phyloP scores from a whole-genome alignment of 2,113 vertebrate species.

The Nothoprocta perdicaria region DNA sequence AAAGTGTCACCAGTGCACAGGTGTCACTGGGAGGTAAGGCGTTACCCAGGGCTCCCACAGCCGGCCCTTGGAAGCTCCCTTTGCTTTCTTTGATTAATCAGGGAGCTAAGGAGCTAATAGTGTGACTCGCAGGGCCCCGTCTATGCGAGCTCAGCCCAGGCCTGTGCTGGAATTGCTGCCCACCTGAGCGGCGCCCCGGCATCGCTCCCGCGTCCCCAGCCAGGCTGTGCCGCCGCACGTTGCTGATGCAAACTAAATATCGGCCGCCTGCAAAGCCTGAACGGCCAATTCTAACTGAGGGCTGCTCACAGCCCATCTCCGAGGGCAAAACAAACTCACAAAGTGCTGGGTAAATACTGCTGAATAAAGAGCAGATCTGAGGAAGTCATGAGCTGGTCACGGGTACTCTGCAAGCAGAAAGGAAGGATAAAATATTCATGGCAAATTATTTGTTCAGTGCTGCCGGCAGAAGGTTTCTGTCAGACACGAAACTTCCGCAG shows the following conservation, averaged over 20 bases:
- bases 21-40: not conserved
- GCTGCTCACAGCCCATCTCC: fast-evolving
- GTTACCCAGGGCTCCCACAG: not conserved
- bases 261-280: not conserved
- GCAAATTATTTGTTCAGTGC: not conserved
- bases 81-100: not conserved
- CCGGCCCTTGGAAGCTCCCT: not conserved
- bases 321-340: not conserved
- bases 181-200: fast-evolving
- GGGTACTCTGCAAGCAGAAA: not conserved
- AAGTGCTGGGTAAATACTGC: not conserved
- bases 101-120: not conserved
- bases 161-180: not conserved
- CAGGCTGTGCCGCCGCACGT: fast-evolving
- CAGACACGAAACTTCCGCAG: not conserved
- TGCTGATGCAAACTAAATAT: fast-evolving
- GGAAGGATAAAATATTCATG: not conserved
- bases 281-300: not conserved
- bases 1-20: not conserved
- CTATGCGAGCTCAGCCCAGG: too few species aligned
- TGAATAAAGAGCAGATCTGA: not conserved
- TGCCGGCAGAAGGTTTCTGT: not conserved
- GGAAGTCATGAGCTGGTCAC: not conserved
- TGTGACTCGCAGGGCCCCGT: fast-evolving
- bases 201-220: fast-evolving